These are phyloP conservation scores for Plodia interpunctella DNA, from an alignment of 1,140 invertebrate species.

Conservation along the genomic window DNA sequence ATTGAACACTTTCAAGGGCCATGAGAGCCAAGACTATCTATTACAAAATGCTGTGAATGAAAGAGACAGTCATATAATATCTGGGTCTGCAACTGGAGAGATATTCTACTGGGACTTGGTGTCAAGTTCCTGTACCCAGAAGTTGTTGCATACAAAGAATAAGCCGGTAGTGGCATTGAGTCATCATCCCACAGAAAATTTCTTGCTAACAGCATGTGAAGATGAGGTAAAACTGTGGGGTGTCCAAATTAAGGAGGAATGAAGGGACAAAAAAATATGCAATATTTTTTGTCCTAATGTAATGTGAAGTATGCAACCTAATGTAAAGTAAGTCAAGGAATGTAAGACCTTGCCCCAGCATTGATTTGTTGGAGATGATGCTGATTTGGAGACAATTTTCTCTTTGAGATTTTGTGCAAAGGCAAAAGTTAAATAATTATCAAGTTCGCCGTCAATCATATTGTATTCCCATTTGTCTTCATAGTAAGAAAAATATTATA, in stretches of 20 bases:
- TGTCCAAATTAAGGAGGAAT: constrained; percentile 21
- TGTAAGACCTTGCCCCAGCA: too few species aligned
- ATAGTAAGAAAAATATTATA: too few species aligned
- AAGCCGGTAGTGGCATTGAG: constrained; percentile 83
- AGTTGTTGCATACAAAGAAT: constrained; percentile 59
- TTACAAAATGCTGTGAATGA: constrained; percentile 91
- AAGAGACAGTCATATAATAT: constrained; percentile 89
- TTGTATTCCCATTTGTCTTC: too few species aligned
- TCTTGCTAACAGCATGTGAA: constrained; percentile 82
- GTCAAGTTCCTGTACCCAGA: constrained; percentile 80
- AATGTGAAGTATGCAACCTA: too few species aligned
- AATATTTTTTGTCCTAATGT: too few species aligned
- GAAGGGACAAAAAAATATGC: neutral
- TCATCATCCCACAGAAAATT: constrained; percentile 84
- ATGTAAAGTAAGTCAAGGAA: too few species aligned
- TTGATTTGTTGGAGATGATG: too few species aligned
- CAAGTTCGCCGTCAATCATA: too few species aligned
- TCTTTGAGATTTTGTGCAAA: too few species aligned
- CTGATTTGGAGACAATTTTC: too few species aligned
- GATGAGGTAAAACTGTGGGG: constrained; percentile 82
- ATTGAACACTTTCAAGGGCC: constrained; percentile 85
- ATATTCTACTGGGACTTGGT: constrained; percentile 94
- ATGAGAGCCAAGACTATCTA: constrained; percentile 86
- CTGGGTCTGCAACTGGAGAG: constrained; percentile 91
- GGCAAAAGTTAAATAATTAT: too few species aligned